phyloP scores from a whole-genome alignment of 1,140 invertebrate genomes.

The Dendroctonus valens region DNA sequence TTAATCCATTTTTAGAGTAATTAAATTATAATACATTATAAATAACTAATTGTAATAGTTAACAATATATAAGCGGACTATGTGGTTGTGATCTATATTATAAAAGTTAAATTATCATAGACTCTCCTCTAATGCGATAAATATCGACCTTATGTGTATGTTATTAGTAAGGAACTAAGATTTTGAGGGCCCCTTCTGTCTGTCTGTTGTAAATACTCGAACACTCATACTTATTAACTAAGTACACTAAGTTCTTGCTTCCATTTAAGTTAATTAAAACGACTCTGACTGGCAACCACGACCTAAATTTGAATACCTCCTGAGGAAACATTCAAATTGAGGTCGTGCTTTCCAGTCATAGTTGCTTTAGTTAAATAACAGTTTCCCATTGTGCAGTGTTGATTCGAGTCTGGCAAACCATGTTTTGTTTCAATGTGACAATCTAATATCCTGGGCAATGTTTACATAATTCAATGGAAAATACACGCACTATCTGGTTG shows the following conservation, averaged over 20 bases:
- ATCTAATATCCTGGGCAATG: constrained; percentile 1
- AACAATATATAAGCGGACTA: constrained; percentile 25
- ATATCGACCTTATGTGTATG: constrained; percentile 28
- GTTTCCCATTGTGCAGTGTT: too few relatives aligned
- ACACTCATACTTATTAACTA: constrained; percentile 16
- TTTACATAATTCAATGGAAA: background rate
- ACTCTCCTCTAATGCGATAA: constrained; percentile 25
- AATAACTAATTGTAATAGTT: constrained; percentile 26
- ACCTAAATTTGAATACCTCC: too few relatives aligned
- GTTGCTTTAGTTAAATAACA: too few relatives aligned
- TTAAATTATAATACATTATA: constrained; percentile 26
- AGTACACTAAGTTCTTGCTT: too few relatives aligned
- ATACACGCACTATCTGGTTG: too few relatives aligned
- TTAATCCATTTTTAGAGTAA: constrained; percentile 29
- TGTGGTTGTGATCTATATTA: constrained; percentile 36
- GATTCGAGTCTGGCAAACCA: too few relatives aligned
- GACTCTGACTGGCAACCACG: too few relatives aligned
- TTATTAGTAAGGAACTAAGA: constrained; percentile 32
- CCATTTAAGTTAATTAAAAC: too few relatives aligned
- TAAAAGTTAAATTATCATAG: constrained; percentile 20
- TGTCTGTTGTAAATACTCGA: constrained; percentile 22
- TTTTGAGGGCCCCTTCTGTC: constrained; percentile 16
- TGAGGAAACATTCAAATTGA: too few relatives aligned
- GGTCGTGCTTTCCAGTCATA: too few relatives aligned
- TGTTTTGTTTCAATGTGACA: background rate